These are phyloP conservation scores for Synanthedon andrenaeformis DNA, from an alignment of 2,888 invertebrate species.

Conservation along the genomic window DNA sequence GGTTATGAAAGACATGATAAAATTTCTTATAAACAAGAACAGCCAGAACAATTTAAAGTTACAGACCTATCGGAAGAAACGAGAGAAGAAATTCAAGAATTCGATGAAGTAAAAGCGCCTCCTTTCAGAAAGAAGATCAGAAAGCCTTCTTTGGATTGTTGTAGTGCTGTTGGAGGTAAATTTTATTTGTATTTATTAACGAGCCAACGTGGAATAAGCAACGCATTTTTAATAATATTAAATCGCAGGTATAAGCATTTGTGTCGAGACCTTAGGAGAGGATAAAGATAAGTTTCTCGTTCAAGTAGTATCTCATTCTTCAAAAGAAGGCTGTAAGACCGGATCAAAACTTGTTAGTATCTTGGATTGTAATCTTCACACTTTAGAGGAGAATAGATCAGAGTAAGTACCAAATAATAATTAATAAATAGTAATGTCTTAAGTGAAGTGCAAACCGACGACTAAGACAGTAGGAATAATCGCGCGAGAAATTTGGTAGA, in stretches of 20 bases:
- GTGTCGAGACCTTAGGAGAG: slow-evolving; percentile 56
- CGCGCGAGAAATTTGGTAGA: too few relatives aligned
- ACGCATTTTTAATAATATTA: too few relatives aligned
- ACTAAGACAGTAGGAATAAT: too few relatives aligned
- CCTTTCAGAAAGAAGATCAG: slow-evolving; percentile 34
- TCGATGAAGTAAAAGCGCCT: slow-evolving; percentile 31
- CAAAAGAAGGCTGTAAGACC: slow-evolving; percentile 65
- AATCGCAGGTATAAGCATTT: slow-evolving; percentile 44
- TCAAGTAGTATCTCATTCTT: slow-evolving; percentile 71
- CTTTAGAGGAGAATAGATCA: slow-evolving; percentile 74
- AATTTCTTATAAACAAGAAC: slow-evolving; percentile 26
- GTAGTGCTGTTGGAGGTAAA: slow-evolving; percentile 58
- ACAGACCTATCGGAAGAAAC: slow-evolving; percentile 29
- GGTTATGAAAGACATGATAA: slow-evolving; percentile 45
- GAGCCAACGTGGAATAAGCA: neutral
- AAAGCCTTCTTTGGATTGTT: slow-evolving; percentile 54
- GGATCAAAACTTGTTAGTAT: slow-evolving; percentile 73
- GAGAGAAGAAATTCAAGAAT: slow-evolving; percentile 18
- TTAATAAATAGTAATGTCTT: neutral
- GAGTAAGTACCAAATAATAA: slow-evolving; percentile 39
- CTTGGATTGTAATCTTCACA: slow-evolving; percentile 71
- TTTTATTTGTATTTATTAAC: neutral
- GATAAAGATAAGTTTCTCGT: slow-evolving; percentile 68
- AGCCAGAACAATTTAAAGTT: slow-evolving; percentile 34
- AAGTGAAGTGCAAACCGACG: too few relatives aligned